Evolutionary conservation across 2,113 vertebrate species (phyloP).

Genomic region (Garra rufa): DNA sequence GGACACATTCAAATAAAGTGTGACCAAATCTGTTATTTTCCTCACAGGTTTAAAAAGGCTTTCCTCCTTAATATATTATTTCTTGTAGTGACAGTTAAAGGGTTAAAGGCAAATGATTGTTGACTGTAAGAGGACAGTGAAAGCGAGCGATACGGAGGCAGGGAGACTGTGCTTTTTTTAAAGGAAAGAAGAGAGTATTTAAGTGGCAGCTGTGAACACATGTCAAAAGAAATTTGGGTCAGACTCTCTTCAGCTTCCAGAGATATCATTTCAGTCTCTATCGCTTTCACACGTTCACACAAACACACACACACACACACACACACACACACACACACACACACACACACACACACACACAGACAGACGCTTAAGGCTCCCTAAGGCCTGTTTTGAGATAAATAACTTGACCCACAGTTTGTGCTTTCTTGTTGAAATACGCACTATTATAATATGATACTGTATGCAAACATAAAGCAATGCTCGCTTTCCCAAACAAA

Average conservation of each 20-base stretch:
- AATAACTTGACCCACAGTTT: conserved; percentile 6
- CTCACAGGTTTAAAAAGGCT: background rate
- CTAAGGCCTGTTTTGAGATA: conserved; percentile 30
- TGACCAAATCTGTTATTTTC: background rate
- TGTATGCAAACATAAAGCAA: background rate
- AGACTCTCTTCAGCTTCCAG: conserved; percentile 47
- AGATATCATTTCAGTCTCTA: conserved; percentile 43
- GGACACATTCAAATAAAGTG: background rate
- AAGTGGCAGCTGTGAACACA: conserved; percentile 64
- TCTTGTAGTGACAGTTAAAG: background rate
- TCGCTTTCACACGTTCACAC: conserved; percentile 33
- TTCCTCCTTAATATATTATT: background rate
- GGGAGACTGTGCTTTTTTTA: conserved; percentile 57
- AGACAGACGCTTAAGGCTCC: conserved; percentile 2
- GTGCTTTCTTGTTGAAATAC: background rate
- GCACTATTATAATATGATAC: background rate
- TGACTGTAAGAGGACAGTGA: conserved; percentile 22
- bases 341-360: no score
- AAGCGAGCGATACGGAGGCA: conserved; percentile 12
- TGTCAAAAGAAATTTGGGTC: conserved; percentile 67
- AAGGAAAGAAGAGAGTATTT: conserved; percentile 40
- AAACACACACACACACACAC: no score
- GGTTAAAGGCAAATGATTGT: conserved; percentile 27
- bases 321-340: no score
- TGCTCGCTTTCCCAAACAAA: background rate